These are phyloP conservation scores for Gasterosteus aculeatus DNA, from an alignment of 2,113 vertebrate genomes.

Conservation along the genomic window DNA sequence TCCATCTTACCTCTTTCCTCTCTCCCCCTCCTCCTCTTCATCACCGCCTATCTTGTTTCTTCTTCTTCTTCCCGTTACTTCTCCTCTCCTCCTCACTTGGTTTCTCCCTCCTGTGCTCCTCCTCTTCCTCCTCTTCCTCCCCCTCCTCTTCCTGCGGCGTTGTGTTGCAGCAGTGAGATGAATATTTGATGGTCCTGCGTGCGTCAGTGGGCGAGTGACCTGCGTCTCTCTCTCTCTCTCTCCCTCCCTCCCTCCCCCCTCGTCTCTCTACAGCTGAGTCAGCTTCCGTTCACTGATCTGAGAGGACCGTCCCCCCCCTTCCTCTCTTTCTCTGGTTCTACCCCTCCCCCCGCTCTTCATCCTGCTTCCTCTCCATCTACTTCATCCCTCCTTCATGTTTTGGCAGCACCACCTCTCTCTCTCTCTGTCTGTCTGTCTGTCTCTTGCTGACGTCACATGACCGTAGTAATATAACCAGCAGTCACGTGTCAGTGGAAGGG, in stretches of 20 bases:
- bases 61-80: not conserved
- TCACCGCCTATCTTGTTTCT: not conserved
- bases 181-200: conserved; percentile 70
- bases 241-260: conserved; percentile 1
- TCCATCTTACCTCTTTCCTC: too few species aligned
- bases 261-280: conserved; percentile 58
- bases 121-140: not conserved
- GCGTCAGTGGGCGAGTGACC: conserved; percentile 60
- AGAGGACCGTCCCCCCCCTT: not conserved
- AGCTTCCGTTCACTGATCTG: conserved; percentile 71
- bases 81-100: not conserved
- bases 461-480: not conserved
- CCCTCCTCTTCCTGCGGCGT: conserved; percentile 34
- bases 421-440: not conserved
- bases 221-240: conserved; percentile 9
- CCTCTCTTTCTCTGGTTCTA: not conserved
- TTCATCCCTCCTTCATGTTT: conserved; percentile 13
- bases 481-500: not conserved
- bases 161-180: conserved; percentile 55
- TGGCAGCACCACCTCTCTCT: not conserved
- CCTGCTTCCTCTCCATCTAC: not conserved
- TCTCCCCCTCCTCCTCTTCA: not conserved
- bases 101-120: not conserved
- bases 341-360: conserved; percentile 4
- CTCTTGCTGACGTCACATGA: not conserved